Percentiles rank a stretch among this genome's conserved stretches.
Conservation (phyloP, 1,140 invertebrate genomes). For the Bathynomus jamesi region DNA sequence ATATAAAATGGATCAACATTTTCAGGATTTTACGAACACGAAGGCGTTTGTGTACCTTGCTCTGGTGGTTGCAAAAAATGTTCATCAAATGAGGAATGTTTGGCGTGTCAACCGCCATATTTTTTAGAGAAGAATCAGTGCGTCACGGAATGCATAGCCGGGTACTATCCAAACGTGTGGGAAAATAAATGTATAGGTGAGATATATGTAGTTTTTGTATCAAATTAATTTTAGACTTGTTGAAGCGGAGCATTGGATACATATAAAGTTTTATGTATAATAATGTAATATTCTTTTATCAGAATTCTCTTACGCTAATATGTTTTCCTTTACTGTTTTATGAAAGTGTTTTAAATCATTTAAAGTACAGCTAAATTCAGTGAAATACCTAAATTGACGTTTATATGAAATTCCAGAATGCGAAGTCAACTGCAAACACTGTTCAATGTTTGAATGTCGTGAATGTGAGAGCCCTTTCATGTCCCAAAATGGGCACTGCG, state of each 20-base stretch:
- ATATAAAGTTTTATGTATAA: no score
- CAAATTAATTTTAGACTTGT: no score
- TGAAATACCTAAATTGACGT: background rate
- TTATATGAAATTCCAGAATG: conserved; percentile 22
- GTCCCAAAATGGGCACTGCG: conserved; percentile 28
- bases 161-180: background rate
- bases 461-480: conserved; percentile 16
- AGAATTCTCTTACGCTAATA: no score
- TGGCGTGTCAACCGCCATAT: background rate
- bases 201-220: no score
- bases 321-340: no score
- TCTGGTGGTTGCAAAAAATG: background rate
- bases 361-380: no score
- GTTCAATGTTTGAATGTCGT: conserved; percentile 29
- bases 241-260: no score
- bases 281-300: no score
- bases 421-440: conserved; percentile 18
- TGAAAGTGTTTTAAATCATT: no score
- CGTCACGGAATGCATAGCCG: background rate
- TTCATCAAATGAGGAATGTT: background rate
- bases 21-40: background rate
- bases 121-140: background rate
- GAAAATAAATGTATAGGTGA: background rate
- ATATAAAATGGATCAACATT: no score
- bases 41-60: background rate